A percentile compares a stretch with the other conserved stretches of the same genome.
Conservation (phyloP, 2,888 invertebrate species). For the Cybosia mesomella region DNA sequence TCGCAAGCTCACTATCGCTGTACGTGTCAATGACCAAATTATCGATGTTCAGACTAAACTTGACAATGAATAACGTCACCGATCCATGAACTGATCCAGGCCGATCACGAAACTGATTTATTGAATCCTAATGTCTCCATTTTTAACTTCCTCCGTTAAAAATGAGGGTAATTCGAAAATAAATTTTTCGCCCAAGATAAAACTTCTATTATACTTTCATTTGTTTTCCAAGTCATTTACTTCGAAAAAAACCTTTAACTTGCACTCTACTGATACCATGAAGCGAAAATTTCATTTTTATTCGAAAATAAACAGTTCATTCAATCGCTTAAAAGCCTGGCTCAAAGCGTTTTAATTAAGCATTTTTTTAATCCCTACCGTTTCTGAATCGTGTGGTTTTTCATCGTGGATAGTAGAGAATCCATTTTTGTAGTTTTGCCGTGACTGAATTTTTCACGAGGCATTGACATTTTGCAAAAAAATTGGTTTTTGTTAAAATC, state of each 20-base stretch:
- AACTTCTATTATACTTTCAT: constrained; percentile 1
- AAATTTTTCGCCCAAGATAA: not conserved
- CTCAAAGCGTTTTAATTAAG: constrained; percentile 48
- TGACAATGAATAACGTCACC: too few relatives aligned
- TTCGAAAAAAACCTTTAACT: constrained; percentile 3
- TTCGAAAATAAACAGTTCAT: constrained; percentile 20
- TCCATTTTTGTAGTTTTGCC: constrained; percentile 6
- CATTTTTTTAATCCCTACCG: constrained; percentile 31
- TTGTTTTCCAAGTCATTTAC: constrained; percentile 11
- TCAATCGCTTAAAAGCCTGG: constrained; percentile 34
- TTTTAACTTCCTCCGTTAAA: not conserved
- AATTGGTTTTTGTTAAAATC: constrained; percentile 7
- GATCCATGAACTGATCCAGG: not conserved
- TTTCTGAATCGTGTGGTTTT: constrained; percentile 34
- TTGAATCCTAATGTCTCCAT: not conserved
- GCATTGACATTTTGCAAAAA: not conserved
- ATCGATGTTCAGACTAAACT: too few relatives aligned
- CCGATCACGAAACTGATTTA: not conserved
- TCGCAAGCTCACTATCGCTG: too few relatives aligned
- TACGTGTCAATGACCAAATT: too few relatives aligned
- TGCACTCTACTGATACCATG: constrained; percentile 18
- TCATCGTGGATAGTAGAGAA: constrained; percentile 2
- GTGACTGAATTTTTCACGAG: constrained; percentile 9
- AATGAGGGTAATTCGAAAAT: not conserved
- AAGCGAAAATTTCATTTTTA: constrained; percentile 40